Percentiles rank a stretch among this genome's conserved stretches.
Conservation (phyloP, 2,888 invertebrate genomes). For the Cantharis lateralis region DNA sequence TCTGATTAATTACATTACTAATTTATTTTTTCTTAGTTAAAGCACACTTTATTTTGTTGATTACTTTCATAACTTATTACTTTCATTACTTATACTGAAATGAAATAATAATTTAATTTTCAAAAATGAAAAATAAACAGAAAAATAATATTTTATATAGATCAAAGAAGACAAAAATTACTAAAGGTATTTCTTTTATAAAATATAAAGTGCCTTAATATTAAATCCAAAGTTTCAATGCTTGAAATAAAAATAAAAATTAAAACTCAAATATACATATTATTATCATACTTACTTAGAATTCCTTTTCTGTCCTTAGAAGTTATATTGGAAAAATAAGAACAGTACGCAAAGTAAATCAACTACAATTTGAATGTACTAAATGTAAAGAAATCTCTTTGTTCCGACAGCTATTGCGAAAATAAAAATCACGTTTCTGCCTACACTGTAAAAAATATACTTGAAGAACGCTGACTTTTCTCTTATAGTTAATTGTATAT, state of each 20-base stretch:
- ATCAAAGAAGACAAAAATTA: not conserved
- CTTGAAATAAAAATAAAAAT: not conserved
- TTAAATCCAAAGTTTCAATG: not conserved
- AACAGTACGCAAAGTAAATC: not conserved
- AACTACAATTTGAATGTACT: not conserved
- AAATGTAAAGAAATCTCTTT: not conserved
- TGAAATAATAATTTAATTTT: too few relatives aligned
- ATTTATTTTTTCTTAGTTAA: too few relatives aligned
- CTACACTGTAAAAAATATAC: not conserved
- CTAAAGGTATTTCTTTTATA: not conserved
- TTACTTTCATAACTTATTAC: too few relatives aligned
- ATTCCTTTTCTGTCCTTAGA: not conserved
- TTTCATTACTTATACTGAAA: too few relatives aligned
- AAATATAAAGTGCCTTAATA: not conserved
- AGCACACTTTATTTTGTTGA: too few relatives aligned
- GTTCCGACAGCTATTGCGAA: not conserved
- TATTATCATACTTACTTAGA: too few relatives aligned
- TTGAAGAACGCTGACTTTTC: not conserved
- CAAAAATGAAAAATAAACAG: too few relatives aligned
- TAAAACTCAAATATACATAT: not conserved
- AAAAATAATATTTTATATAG: too few relatives aligned
- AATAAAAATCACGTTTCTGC: not conserved
- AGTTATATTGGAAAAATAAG: not conserved
- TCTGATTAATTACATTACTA: too few relatives aligned
- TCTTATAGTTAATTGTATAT: too few relatives aligned